These are phyloP conservation scores for Globicephala melas DNA, from an alignment of 2,113 vertebrate species.

Conservation along the genomic window DNA sequence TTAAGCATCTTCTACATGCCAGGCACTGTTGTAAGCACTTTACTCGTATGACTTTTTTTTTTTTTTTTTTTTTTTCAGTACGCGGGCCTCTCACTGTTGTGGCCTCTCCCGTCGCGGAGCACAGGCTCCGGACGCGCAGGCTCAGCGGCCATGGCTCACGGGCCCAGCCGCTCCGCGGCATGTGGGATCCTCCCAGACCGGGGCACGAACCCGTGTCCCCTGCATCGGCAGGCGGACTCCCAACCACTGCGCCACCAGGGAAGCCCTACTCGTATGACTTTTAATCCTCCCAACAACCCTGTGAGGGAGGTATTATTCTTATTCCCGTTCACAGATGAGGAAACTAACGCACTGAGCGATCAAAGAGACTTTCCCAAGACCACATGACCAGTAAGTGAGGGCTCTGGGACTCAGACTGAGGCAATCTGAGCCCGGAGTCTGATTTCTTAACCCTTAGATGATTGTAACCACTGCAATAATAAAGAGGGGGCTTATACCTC, in stretches of 20 bases:
- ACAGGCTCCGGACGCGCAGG: too few relatives aligned
- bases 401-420: neutral
- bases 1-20: neutral
- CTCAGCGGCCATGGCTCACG: too few relatives aligned
- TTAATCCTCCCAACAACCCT: neutral
- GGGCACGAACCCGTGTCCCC: too few relatives aligned
- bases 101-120: too few relatives aligned
- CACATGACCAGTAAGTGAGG: neutral
- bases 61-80: too few relatives aligned
- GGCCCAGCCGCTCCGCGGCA: too few relatives aligned
- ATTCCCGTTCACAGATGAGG: neutral
- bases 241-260: too few relatives aligned
- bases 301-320: neutral
- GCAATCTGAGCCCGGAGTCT: too few relatives aligned
- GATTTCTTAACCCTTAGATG: neutral
- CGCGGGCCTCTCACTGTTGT: too few relatives aligned
- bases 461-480: rapidly evolving
- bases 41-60: neutral
- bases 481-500: neutral
- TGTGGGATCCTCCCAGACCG: too few relatives aligned
- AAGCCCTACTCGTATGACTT: neutral
- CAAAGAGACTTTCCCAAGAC: neutral
- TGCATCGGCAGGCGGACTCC: too few relatives aligned
- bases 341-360: neutral
- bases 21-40: neutral